Evolutionary conservation across 1,140 invertebrate genomes (phyloP), one percentile per base, ranked within the genome.

Genomic region (Colletes latitarsis): DNA sequence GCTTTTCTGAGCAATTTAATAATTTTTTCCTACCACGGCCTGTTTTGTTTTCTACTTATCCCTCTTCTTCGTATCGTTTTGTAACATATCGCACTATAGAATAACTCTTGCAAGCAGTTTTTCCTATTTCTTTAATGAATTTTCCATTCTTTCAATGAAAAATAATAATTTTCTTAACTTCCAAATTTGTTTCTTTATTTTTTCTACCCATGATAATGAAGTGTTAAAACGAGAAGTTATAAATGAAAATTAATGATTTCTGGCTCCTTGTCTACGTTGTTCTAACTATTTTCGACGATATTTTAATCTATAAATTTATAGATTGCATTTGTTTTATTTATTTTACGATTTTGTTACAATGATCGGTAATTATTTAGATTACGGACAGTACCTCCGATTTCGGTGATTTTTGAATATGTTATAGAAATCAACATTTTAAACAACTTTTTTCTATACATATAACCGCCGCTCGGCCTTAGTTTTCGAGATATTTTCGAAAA

Each of bases 51-150:
- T 67, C 43, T 67, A 49, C 19, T 67, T 15, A 43, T 17, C 43
- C 64, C 49, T 67, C 64, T 64, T 64, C 62, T 64, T 41, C 62
- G 8, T 58, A 58, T 19, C 19, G n/a, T 58, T 58, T 58, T 19
- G 19, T 58, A 58, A 58, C 8, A 8, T 58, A 19, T 19, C 8
- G 57, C 57, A 58, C 57, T 19, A 17, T 58, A 58, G n/a, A 58
- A 19, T 58, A 58, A 58, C 19, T 58, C 21, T 19, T 58, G 57
- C 57, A 58, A 58, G 8, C 57, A 58, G 19, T 58, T 58, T 58
- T 17, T 19, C 57, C 57, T 3, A 21, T 58, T 21, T 21, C 17
- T 9, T 6, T 58, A 19, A 21, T 58, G 6, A 6, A 58, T 58
- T 58, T 58, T 58, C n/a, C 1, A 58, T 58, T 58, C 21, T 58